Base-by-base conservation (phyloP, 2,797 vertebrate species). In the Cossypha polioptera region DNA sequence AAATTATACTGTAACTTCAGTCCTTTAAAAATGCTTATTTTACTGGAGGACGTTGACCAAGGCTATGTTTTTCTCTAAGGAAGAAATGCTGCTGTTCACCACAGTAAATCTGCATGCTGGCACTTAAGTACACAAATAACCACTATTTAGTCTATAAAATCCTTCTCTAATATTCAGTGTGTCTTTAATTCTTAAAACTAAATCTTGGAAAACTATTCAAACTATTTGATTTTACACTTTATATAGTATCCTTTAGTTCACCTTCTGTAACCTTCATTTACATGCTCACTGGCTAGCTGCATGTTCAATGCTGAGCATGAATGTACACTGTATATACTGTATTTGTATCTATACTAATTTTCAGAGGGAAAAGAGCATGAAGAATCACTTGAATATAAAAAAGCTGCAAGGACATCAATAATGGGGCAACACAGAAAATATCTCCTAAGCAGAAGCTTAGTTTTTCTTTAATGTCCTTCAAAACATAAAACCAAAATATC, bases 11-110 rank as follows among this genome's bases (percentile, higher is more conserved):
- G 59, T 59, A 84, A 95, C 73, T 86, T 33, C 57, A 71, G 68
- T 47, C n/a, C 15, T 77, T 94, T 91, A 66, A 86, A 94, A 97
- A 88, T 40, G 47, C 69, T 88, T 77, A 57, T 86, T 94, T 97
- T 94, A 81, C 47, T 55, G 38, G 29, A 73, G 66, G 40, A 81
- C 9, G 3, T 85, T 80, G 54, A 87, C 45, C 33, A 67, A 90
- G 55, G 58, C 69, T 83, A 55, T 75, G 58, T 80, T 93, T 96
- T 88, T 73, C 85, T 88, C 68, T 25, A 66, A 75, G 65, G 82
- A 90, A 92, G 76, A 95, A 93, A 88, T 76, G 62, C 26, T 96
- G 55, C 53, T 31, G 15, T 36, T 92, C 74, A 87, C 94, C 76
- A 59, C 76, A 92, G 36, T 90, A 93, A 96, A 95, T 91, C 47